Percentiles rank a stretch among this genome's conserved stretches.
Evolutionary conservation across 2,113 vertebrate species (phyloP).

Genomic region (Sciurus niger): DNA sequence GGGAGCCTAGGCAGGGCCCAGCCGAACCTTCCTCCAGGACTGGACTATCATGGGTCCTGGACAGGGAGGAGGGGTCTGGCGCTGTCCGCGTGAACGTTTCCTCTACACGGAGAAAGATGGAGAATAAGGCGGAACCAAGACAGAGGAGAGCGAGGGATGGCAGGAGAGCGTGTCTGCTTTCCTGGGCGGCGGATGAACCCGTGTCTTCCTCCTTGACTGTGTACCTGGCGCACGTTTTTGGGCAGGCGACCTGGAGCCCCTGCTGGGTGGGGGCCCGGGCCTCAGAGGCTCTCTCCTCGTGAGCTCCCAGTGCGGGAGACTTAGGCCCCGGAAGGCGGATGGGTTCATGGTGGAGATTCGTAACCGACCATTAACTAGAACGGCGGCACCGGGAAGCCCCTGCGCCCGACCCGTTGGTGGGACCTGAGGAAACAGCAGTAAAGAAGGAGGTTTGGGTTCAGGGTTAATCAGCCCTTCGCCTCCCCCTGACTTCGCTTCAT

Average conservation of each 20-base stretch:
- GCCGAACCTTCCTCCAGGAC: neutral
- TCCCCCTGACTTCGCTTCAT: constrained; percentile 84
- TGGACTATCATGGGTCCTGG: neutral
- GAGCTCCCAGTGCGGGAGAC: constrained; percentile 54
- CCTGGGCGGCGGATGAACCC: neutral
- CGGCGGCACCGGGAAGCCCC: constrained; percentile 20
- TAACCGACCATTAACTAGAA: constrained; percentile 74
- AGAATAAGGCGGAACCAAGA: neutral
- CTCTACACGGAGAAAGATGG: constrained; percentile 15
- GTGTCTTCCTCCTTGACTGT: constrained; percentile 1
- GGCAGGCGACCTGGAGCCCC: neutral
- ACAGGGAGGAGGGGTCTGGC: neutral
- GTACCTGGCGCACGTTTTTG: constrained; percentile 46
- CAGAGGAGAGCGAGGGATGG: neutral
- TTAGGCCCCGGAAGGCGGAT: constrained; percentile 55
- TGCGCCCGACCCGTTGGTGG: constrained; percentile 62
- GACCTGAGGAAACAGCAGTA: constrained; percentile 58
- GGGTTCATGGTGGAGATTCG: constrained; percentile 66
- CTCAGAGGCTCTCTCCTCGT: constrained; percentile 59
- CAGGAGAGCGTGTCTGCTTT: neutral
- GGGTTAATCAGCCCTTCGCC: constrained; percentile 84
- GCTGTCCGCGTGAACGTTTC: constrained; percentile 21
- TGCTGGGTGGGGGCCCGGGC: neutral
- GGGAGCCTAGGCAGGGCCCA: no score
- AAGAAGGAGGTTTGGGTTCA: constrained; percentile 77